A percentile compares a stretch with the other conserved stretches of the same genome.
These are phyloP conservation scores for Entelurus aequoreus DNA, from an alignment of 2,113 vertebrate genomes.

Conservation along the genomic window DNA sequence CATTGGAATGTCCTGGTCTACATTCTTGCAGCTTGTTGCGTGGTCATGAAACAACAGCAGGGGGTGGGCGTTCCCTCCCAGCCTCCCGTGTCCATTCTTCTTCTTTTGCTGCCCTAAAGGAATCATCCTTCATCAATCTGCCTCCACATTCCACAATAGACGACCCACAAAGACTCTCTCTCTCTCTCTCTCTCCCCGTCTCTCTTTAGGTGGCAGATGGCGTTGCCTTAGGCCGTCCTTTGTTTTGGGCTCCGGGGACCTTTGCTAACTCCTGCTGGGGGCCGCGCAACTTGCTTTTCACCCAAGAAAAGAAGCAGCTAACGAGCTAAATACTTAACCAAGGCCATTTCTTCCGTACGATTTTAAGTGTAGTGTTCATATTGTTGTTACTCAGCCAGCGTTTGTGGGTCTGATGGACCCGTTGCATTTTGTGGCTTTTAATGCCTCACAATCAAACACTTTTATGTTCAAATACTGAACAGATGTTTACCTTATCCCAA, in stretches of 20 bases:
- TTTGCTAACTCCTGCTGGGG: slow-evolving; percentile 39
- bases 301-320: neutral
- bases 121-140: slow-evolving; percentile 70
- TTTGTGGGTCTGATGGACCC: too few species aligned
- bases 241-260: slow-evolving; percentile 57
- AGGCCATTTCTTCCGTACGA: neutral
- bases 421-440: too few species aligned
- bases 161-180: slow-evolving; percentile 18
- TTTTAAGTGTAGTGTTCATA: too few species aligned
- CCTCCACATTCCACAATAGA: slow-evolving; percentile 69
- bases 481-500: too few species aligned
- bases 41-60: slow-evolving; percentile 30
- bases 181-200: slow-evolving; percentile 7
- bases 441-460: too few species aligned
- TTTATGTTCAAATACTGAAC: too few species aligned
- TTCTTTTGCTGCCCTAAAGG: slow-evolving; percentile 55
- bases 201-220: slow-evolving; percentile 67
- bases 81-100: slow-evolving; percentile 28
- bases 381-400: too few species aligned
- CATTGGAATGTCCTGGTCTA: neutral
- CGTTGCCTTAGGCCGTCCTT: slow-evolving; percentile 65
- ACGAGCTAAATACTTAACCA: neutral
- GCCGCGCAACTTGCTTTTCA: slow-evolving; percentile 18
- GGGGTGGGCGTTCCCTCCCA: slow-evolving; percentile 41
- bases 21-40: slow-evolving; percentile 10